A percentile compares a stretch with the other conserved stretches of the same genome.
Conservation (phyloP, 2,797 vertebrate genomes). For the Danio albolineatus region DNA sequence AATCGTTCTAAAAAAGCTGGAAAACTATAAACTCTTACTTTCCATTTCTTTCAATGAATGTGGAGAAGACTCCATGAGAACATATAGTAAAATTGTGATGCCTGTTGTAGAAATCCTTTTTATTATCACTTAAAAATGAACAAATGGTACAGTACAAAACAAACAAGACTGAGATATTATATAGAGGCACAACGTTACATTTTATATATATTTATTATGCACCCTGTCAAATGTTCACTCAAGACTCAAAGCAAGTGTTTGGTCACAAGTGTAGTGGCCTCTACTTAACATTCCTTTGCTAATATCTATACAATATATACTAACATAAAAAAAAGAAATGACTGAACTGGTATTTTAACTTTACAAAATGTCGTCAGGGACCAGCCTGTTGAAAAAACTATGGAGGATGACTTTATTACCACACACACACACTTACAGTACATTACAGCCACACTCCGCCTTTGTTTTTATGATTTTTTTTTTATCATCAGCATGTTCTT, state of each 20-base stretch:
- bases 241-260: slow-evolving; percentile 20
- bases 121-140: slow-evolving; percentile 24
- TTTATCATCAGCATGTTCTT: slow-evolving; percentile 21
- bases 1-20: neutral
- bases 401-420: neutral
- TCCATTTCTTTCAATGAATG: neutral
- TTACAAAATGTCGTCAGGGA: slow-evolving; percentile 38
- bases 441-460: neutral
- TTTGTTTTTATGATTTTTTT: neutral
- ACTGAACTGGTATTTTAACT: neutral
- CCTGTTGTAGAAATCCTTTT: neutral
- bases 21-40: neutral
- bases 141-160: slow-evolving; percentile 15
- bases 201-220: neutral
- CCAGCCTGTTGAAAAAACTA: slow-evolving; percentile 49
- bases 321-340: slow-evolving; percentile 1
- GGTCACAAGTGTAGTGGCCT: slow-evolving; percentile 6
- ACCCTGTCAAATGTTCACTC: slow-evolving; percentile 4
- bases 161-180: neutral
- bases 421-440: neutral
- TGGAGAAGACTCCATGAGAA: neutral
- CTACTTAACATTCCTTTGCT: neutral
- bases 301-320: slow-evolving; percentile 14
- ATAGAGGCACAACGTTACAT: neutral
- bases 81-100: neutral